Base-by-base conservation (phyloP, 2,888 invertebrate genomes). In the Odontomyia ornata region DNA sequence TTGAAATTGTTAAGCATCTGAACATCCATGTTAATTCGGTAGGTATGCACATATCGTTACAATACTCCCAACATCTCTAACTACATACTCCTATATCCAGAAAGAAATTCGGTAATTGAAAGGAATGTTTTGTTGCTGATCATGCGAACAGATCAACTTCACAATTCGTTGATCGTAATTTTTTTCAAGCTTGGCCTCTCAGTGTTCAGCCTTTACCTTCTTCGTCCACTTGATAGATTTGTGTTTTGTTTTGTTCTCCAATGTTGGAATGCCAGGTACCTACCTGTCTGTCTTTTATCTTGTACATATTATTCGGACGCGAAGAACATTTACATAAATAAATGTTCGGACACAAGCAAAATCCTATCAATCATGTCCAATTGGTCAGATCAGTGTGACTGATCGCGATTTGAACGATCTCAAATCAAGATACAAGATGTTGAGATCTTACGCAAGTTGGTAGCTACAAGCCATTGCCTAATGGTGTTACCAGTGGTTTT, bases 301-400 rank as follows among this genome's bases (percentile, higher is more conserved):
- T 18, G 18, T 25, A 18, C 25, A 60, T 0, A 36, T 36, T 15
- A 28, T 25, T 62, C 36, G 62, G 18, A 27, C 62, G 62, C 62
- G 62, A 57, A 46, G 73, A 77, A 60, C 77, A 79, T 79, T 79
- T 79, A 76, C 79, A 79, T 77, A 79, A 79, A 77, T 77, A 77
- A 79, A 77, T 77, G 79, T 75, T 76, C 77, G 77, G 77, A 73
- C 71, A 77, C 62, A 69, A 76, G 73, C 67, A 76, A 77, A 75
- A 60, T 77, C 75, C 79, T 69, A 79, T 79, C 79, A 79, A 79
- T 79, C 79, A 79, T 75, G 75, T 52, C 76, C 73, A 46, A 62
- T 71, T 76, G 56, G 30, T 77, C 64, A 46, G 77, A 79, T 76
- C 75, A 71, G 76, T 79, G 77, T 79, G 79, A 79, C 79, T 76